These are phyloP conservation scores for Cepaea hortensis DNA, from an alignment of 2,888 invertebrate genomes.

Conservation along the genomic window DNA sequence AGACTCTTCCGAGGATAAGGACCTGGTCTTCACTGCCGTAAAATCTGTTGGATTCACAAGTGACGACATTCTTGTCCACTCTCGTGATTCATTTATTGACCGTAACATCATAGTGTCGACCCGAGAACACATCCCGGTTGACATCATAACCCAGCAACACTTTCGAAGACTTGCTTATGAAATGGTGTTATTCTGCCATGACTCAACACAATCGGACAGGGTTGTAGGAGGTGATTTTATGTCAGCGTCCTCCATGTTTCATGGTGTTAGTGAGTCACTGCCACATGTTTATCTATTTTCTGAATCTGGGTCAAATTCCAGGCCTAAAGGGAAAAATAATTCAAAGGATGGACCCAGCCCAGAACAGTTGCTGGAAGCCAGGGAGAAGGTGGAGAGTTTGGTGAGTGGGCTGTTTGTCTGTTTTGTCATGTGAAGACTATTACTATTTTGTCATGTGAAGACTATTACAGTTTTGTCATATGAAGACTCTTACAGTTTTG, in stretches of 20 bases:
- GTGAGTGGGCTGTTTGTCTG: neutral
- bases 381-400: conserved; percentile 27
- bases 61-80: conserved; percentile 42
- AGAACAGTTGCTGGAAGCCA: conserved; percentile 34
- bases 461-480: too few species aligned
- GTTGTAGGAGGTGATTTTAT: neutral
- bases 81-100: neutral
- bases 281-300: neutral
- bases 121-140: conserved; percentile 29
- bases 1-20: neutral
- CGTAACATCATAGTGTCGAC: neutral
- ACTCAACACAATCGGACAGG: neutral
- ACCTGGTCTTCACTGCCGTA: neutral
- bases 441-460: too few species aligned
- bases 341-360: conserved; percentile 42
- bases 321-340: neutral
- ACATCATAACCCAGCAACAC: neutral
- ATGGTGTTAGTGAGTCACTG: neutral
- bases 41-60: conserved; percentile 33
- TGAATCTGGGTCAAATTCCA: neutral
- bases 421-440: too few species aligned
- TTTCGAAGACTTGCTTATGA: neutral
- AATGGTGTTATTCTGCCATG: neutral
- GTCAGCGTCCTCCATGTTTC: neutral
- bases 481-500: too few species aligned